Base-by-base conservation (phyloP, 2,113 vertebrate genomes). In the Cyrtonyx montezumae region DNA sequence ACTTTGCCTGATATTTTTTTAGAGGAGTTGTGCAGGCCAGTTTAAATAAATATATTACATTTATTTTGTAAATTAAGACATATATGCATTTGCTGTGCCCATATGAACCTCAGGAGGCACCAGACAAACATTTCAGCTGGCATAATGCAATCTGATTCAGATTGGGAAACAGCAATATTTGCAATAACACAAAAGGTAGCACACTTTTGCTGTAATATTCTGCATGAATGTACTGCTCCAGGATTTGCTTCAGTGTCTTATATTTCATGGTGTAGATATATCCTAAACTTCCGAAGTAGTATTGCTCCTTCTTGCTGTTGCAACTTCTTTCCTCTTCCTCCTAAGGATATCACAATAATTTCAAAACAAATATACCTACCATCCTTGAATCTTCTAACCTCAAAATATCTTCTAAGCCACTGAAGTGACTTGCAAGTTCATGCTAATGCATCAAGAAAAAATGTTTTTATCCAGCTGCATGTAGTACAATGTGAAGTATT, bases 381-480 rank as follows among this genome's bases (percentile, higher is more conserved):
- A 14, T 58, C 28, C 59, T 67, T 28, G 62, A 69, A 91, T 79
- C 21, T 69, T 32, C 48, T 70, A 62, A 73, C n/a, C 32, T 86
- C 45, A 87, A 69, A 30, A 42, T 51, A 21, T 75, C 32, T 67
- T 90, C 42, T 85, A 1, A 0, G 0, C n/a, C 62, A 74, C 13
- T 58, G 67, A 82, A 93, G 34, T 25, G 82, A 49, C 26, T 91
- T 79, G 45, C 28, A 28, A 55, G 26, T 95, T 92, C 51, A 51
- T 90, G 71, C 45, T 81, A 81, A 82, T 80, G 23, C 84, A 62
- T 86, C 61, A 63, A 86, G 32, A 90, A 85, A 84, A 8, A 86
- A 73, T 78, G 21, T 75, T 92, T 92, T 91, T 62, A 95, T 91
- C 40, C 42, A 68, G 37, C 82, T 91, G 15, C 74, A 71, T 92